Percentiles rank a stretch among this genome's conserved stretches.
phyloP scores from a whole-genome alignment of 2,797 vertebrate species.

The Gambelia wislizenii region DNA sequence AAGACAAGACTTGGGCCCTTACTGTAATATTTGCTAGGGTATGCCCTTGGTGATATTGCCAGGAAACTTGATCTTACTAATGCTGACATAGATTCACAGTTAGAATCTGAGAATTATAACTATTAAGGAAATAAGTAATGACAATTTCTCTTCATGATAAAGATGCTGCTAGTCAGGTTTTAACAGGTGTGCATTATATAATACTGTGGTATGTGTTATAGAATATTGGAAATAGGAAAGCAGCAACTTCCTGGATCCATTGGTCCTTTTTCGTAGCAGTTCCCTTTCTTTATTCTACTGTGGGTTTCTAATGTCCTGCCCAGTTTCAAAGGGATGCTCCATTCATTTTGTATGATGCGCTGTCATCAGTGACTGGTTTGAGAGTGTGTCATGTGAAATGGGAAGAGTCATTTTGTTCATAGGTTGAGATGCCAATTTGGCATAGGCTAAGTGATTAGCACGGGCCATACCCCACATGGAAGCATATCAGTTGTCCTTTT shows the following conservation, averaged over 20 bases:
- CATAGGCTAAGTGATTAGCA: background rate
- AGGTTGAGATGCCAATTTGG: background rate
- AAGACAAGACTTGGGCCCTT: too few species aligned
- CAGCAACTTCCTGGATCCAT: background rate
- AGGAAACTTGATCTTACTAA: background rate
- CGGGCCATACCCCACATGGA: background rate
- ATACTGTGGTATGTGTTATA: too few species aligned
- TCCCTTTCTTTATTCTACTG: background rate
- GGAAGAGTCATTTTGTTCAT: background rate
- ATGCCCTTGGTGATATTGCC: background rate
- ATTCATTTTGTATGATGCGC: background rate
- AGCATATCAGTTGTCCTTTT: background rate
- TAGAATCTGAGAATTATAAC: too few species aligned
- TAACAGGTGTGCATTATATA: too few species aligned
- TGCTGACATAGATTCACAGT: background rate
- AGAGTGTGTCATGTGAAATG: background rate
- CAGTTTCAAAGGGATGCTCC: background rate
- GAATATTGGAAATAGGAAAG: background rate
- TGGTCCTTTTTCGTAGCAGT: background rate
- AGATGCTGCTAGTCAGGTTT: background rate
- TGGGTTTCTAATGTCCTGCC: background rate
- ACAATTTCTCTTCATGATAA: background rate
- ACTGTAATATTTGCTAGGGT: too few species aligned
- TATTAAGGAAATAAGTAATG: too few species aligned
- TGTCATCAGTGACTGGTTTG: background rate